A percentile compares a stretch with the other conserved stretches of the same genome.
These are phyloP conservation scores for Drosophila imparisetae DNA, from an alignment of 2,888 invertebrate species.

Conservation along the genomic window DNA sequence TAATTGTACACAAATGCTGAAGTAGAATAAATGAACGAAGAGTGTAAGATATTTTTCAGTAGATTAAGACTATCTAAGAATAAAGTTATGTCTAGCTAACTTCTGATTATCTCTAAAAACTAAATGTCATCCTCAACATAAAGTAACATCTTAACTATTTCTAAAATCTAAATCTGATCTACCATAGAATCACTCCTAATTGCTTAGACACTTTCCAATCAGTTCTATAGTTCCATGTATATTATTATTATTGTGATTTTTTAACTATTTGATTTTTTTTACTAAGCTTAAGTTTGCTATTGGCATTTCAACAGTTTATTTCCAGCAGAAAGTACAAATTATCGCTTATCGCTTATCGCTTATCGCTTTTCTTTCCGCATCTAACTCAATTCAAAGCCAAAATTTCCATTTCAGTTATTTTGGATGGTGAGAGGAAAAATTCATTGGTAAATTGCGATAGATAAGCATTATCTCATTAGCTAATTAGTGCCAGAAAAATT, in stretches of 20 bases:
- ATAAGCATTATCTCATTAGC: conserved; percentile 81
- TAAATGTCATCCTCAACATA: background rate
- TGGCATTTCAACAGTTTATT: conserved; percentile 19
- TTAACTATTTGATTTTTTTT: no score
- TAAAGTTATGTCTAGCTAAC: background rate
- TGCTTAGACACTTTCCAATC: background rate
- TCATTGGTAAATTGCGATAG: conserved; percentile 67
- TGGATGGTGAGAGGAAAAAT: conserved; percentile 5
- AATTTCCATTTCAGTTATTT: conserved; percentile 19
- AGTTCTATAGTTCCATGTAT: background rate
- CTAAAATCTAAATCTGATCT: background rate
- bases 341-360: conserved; percentile 2
- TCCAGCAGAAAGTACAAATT: background rate
- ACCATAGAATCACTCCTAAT: background rate
- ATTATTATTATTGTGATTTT: background rate
- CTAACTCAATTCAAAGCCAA: conserved; percentile 2
- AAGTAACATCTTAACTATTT: no score
- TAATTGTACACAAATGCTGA: background rate
- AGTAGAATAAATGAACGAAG: no score
- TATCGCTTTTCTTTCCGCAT: background rate
- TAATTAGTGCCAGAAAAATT: conserved; percentile 78
- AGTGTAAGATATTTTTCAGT: background rate
- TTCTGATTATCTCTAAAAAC: background rate
- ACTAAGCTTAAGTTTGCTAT: conserved; percentile 26
- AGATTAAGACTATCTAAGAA: background rate